These are phyloP conservation scores for Hypanus sabinus DNA, from an alignment of 2,113 vertebrate genomes.

Conservation along the genomic window DNA sequence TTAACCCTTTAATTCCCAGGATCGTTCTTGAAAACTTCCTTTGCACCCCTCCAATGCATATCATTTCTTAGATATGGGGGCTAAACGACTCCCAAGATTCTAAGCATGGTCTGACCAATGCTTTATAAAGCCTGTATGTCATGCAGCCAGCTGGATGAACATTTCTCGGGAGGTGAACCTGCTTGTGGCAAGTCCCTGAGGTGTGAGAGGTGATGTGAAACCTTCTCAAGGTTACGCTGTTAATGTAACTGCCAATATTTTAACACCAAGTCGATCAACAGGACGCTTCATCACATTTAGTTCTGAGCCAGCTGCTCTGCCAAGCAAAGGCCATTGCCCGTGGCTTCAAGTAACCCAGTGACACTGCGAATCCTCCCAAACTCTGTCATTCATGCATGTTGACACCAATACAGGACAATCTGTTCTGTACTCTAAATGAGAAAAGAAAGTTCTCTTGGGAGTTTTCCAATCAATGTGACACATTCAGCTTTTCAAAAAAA, in stretches of 20 bases:
- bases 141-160: background rate
- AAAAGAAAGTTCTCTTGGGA: conserved; percentile 19
- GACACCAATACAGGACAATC: background rate
- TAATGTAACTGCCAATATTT: conserved; percentile 11
- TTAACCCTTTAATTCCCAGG: too few species aligned
- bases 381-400: background rate
- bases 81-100: too few species aligned
- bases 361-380: background rate
- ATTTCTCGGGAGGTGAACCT: background rate
- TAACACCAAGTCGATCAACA: background rate
- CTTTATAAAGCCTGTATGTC: too few species aligned
- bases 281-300: background rate
- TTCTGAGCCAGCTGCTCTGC: background rate
- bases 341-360: background rate
- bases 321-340: background rate
- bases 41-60: too few species aligned
- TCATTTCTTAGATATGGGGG: too few species aligned
- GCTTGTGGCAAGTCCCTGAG: background rate
- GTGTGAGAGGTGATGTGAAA: too few species aligned
- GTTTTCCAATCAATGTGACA: background rate
- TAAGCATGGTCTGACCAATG: too few species aligned
- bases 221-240: background rate
- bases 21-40: too few species aligned
- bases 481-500: background rate
- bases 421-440: background rate